A percentile compares a stretch with the other conserved stretches of the same genome.
Evolutionary conservation across 2,797 vertebrate species (phyloP).

Genomic region (Poecile montanus): DNA sequence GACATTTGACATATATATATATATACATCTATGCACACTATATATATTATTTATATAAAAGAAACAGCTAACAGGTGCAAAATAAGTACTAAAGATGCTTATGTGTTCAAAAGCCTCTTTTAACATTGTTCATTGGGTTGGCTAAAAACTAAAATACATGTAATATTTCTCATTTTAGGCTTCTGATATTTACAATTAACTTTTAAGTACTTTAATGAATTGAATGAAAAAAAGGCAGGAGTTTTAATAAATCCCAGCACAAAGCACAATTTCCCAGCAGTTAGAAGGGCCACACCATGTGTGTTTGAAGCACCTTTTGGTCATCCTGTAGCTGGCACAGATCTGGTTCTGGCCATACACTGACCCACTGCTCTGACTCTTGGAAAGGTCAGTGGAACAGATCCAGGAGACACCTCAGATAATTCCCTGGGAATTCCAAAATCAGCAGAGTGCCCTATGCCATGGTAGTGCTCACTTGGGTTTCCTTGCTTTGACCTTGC

Average conservation of each 20-base stretch:
- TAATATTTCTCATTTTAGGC: not conserved
- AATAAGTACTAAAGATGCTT: not conserved
- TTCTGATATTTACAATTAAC: not conserved
- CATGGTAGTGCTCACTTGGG: rapidly evolving
- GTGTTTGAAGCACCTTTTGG: not conserved
- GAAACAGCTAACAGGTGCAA: not conserved
- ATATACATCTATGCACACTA: not conserved
- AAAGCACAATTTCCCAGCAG: not conserved
- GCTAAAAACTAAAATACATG: not conserved
- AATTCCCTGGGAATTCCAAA: not conserved
- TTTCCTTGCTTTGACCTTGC: not conserved
- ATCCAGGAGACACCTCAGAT: not conserved
- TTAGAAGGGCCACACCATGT: not conserved
- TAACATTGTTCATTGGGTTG: not conserved
- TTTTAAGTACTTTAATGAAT: not conserved
- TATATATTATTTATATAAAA: not conserved
- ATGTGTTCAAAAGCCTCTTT: not conserved
- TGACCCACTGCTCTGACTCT: not conserved
- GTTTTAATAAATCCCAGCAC: not conserved
- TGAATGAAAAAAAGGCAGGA: not conserved
- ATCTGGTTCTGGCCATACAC: not conserved
- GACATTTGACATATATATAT: not conserved
- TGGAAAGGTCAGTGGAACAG: not conserved
- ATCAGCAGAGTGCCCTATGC: rapidly evolving
- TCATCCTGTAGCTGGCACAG: not conserved